A percentile compares a stretch with the other conserved stretches of the same genome.
Evolutionary conservation across 2,797 vertebrate genomes (phyloP).

Genomic region (Trachurus trachurus): DNA sequence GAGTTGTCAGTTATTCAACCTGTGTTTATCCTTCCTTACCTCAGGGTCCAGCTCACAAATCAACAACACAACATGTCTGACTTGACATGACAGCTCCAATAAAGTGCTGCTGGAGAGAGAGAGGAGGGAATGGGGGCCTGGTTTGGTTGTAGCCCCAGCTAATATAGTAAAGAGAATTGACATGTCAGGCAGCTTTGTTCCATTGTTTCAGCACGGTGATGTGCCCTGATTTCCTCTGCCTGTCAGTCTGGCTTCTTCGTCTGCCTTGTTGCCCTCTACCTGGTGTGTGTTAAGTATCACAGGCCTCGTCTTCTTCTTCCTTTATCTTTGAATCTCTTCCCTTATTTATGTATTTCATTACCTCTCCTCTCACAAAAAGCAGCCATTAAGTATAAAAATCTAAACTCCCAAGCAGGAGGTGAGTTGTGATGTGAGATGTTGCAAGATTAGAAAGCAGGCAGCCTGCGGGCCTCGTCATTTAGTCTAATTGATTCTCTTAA

Average conservation of each 20-base stretch:
- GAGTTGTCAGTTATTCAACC: constrained; percentile 47
- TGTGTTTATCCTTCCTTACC: constrained; percentile 45
- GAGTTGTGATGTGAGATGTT: constrained; percentile 27
- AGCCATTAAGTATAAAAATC: not conserved
- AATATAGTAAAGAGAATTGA: constrained; percentile 38
- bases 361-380: constrained; percentile 21
- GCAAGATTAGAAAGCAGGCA: constrained; percentile 12
- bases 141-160: constrained; percentile 32
- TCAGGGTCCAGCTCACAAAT: constrained; percentile 51
- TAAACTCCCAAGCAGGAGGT: constrained; percentile 32
- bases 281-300: constrained; percentile 27
- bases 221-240: constrained; percentile 24
- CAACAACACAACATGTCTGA: constrained; percentile 42
- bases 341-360: not conserved
- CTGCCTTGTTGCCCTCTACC: constrained; percentile 20
- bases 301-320: not conserved
- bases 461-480: constrained; percentile 56
- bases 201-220: constrained; percentile 15
- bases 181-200: constrained; percentile 40
- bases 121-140: constrained; percentile 20
- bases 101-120: constrained; percentile 39
- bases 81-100: constrained; percentile 60
- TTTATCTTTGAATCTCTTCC: not conserved
- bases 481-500: constrained; percentile 66
- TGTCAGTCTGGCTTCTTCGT: constrained; percentile 32